A percentile compares a stretch with the other conserved stretches of the same genome.
Conservation (phyloP, 92 coral and sea anemone species). For the Umimayanthus chanpuru region DNA sequence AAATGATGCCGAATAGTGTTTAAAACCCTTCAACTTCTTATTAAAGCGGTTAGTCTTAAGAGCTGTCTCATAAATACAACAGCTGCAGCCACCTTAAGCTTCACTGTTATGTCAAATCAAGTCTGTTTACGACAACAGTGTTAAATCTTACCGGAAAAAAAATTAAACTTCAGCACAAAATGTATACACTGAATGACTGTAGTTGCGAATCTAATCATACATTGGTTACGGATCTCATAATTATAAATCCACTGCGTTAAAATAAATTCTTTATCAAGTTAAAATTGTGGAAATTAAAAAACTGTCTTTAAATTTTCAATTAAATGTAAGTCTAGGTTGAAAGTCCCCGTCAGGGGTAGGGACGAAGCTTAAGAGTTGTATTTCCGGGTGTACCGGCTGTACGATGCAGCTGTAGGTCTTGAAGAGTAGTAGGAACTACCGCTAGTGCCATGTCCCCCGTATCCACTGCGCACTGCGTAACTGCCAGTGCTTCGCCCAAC, state of each 20-base stretch:
- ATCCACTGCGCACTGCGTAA: conserved; percentile 1
- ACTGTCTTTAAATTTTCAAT: no score
- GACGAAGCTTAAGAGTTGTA: background rate
- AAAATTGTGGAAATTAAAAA: background rate
- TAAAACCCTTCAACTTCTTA: background rate
- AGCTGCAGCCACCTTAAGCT: no score
- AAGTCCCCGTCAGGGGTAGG: background rate
- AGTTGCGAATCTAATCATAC: no score
- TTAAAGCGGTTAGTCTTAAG: background rate
- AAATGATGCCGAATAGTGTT: background rate
- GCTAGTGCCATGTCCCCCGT: conserved; percentile 23
- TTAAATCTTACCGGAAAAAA: no score
- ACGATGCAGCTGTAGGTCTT: conserved; percentile 24
- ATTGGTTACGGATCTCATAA: no score
- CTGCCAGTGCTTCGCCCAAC: conserved; percentile 28
- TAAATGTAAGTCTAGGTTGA: background rate
- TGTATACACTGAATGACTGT: no score
- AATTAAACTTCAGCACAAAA: no score
- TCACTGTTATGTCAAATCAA: no score
- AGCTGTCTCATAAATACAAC: no score
- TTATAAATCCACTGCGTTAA: background rate
- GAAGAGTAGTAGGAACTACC: conserved; percentile 16
- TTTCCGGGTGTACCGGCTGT: conserved; percentile 35
- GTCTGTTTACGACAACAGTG: background rate
- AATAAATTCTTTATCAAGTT: background rate